Evolutionary conservation across 2,888 invertebrate species (phyloP).

Genomic region (Xanthia togata): DNA sequence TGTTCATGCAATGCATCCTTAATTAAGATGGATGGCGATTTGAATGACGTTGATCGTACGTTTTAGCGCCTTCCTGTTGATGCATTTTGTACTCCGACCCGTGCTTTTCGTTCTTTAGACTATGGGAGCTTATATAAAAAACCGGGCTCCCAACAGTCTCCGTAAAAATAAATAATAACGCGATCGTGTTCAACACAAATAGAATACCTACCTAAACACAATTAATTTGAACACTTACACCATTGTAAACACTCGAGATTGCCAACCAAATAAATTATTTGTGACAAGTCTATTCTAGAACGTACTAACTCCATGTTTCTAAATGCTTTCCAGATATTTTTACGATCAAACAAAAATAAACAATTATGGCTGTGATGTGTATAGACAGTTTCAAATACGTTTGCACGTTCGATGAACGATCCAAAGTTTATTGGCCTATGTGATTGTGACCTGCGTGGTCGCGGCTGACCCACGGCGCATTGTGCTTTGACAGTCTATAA

Average conservation of each 20-base stretch:
- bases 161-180: neutral
- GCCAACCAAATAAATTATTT: slow-evolving; percentile 46
- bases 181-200: slow-evolving; percentile 4
- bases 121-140: too few species aligned
- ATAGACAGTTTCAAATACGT: slow-evolving; percentile 41
- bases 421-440: slow-evolving; percentile 41
- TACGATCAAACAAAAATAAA: slow-evolving; percentile 39
- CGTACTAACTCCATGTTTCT: neutral
- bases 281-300: slow-evolving; percentile 21
- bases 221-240: slow-evolving; percentile 12
- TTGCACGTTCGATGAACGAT: slow-evolving; percentile 33
- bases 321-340: slow-evolving; percentile 29
- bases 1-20: slow-evolving; percentile 26
- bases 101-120: too few species aligned
- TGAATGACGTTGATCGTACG: slow-evolving; percentile 15
- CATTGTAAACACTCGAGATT: slow-evolving; percentile 27
- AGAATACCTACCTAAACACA: neutral
- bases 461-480: slow-evolving; percentile 25
- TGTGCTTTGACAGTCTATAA: slow-evolving; percentile 14
- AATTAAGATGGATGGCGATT: slow-evolving; percentile 27
- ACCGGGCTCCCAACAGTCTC: neutral
- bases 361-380: slow-evolving; percentile 17
- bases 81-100: neutral
- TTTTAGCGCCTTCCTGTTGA: slow-evolving; percentile 5
- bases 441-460: slow-evolving; percentile 5